phyloP scores from a whole-genome alignment of 2,113 vertebrate genomes.

The Odocoileus hemionus region DNA sequence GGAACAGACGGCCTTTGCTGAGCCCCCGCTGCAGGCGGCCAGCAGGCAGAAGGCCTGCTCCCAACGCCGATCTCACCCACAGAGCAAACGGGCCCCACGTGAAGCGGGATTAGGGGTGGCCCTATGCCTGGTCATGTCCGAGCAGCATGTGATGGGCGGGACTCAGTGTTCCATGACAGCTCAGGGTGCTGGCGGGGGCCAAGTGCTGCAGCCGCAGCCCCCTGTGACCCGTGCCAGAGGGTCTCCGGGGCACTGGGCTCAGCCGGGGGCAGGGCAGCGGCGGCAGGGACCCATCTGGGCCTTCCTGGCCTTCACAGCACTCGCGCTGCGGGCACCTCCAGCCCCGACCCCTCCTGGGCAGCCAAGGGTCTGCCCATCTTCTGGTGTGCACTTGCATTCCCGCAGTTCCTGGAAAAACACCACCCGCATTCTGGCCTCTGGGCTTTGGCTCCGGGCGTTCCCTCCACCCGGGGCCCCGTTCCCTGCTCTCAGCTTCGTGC shows the following conservation, averaged over 20 bases:
- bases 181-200: not conserved
- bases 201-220: fast-evolving
- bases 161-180: not conserved
- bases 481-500: not conserved
- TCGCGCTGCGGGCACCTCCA: fast-evolving
- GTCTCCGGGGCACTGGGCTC: not conserved
- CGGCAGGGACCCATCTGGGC: not conserved
- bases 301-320: not conserved
- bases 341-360: not conserved
- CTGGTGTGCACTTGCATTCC: fast-evolving
- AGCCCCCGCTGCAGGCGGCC: fast-evolving
- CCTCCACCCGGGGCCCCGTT: not conserved
- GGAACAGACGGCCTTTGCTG: fast-evolving
- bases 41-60: not conserved
- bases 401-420: not conserved
- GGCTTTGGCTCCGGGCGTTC: not conserved
- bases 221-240: not conserved
- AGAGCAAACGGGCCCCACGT: not conserved
- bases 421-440: not conserved
- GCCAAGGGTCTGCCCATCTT: not conserved
- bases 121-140: slow-evolving; percentile 61
- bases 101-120: not conserved
- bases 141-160: slow-evolving; percentile 9
- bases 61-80: fast-evolving
- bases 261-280: not conserved